Evolutionary conservation across 1,140 invertebrate species (phyloP).

Genomic region (Coenobita brevimanus): DNA sequence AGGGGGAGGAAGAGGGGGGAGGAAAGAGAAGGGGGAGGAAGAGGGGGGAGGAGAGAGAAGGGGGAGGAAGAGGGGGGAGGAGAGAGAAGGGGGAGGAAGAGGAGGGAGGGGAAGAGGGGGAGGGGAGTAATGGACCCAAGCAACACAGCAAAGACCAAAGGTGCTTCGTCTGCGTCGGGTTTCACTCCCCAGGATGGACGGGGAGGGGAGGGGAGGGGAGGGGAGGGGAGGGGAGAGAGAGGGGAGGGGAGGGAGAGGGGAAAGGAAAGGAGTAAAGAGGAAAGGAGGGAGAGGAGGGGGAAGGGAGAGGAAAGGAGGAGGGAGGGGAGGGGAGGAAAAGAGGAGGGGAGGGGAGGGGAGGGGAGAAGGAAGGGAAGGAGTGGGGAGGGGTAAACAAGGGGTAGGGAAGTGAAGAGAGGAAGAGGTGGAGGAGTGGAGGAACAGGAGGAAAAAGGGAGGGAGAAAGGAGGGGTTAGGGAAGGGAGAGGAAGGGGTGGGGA

Average conservation of each 20-base stretch:
- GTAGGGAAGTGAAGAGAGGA: not conserved
- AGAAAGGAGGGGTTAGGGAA: not conserved
- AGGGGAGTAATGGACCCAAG: not conserved
- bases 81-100: not conserved
- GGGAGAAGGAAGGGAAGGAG: not conserved
- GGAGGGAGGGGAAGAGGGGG: not conserved
- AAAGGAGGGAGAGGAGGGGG: not conserved
- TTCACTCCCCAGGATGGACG: not conserved
- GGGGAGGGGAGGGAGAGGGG: not conserved
- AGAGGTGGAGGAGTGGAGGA: not conserved
- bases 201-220: constrained; percentile 10
- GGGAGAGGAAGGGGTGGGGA: not conserved
- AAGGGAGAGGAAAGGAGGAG: not conserved
- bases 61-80: too few species aligned
- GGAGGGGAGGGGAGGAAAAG: not conserved
- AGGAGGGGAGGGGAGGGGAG: not conserved
- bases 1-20: too few species aligned
- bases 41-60: too few species aligned
- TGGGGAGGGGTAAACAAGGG: not conserved
- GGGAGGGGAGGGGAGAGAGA: not conserved
- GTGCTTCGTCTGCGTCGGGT: too few species aligned
- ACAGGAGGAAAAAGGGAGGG: not conserved
- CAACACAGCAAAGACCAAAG: not conserved
- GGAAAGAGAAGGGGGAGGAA: not conserved
- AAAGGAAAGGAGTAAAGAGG: not conserved